A percentile compares a stretch with the other conserved stretches of the same genome.
Evolutionary conservation across 1,140 invertebrate species (phyloP).

Genomic region (Ylistrum balloti): DNA sequence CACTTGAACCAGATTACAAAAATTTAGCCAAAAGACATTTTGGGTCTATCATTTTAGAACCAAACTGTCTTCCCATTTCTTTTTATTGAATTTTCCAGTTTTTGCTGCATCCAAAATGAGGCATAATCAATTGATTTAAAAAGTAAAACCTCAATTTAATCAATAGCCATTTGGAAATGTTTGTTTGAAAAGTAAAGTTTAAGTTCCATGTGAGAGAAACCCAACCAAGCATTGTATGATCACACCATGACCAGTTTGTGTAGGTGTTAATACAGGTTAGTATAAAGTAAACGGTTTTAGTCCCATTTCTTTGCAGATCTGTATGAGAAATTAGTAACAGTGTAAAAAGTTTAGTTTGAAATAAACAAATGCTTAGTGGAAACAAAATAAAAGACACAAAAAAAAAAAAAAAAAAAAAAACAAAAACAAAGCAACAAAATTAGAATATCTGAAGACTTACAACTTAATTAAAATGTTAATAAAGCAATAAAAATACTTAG

Average conservation of each 20-base stretch:
- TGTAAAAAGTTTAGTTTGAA: slow-evolving; percentile 10
- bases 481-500: background rate
- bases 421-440: background rate
- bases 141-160: background rate
- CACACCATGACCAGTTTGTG: background rate
- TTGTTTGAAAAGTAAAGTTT: background rate
- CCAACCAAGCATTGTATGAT: background rate
- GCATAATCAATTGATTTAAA: background rate
- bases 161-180: background rate
- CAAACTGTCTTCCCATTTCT: too few relatives aligned
- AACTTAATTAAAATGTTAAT: background rate
- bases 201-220: background rate
- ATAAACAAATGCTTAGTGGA: background rate
- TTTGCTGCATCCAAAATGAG: too few relatives aligned
- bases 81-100: too few relatives aligned
- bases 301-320: slow-evolving; percentile 38
- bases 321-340: slow-evolving; percentile 29
- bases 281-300: background rate
- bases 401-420: too few relatives aligned
- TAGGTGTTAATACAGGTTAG: background rate
- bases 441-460: background rate
- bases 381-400: too few relatives aligned
- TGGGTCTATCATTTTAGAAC: too few relatives aligned
- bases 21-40: too few relatives aligned
- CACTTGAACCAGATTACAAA: too few relatives aligned